These are phyloP conservation scores for Drosophila paramelanica DNA, from an alignment of 2,888 invertebrate genomes.

Conservation along the genomic window DNA sequence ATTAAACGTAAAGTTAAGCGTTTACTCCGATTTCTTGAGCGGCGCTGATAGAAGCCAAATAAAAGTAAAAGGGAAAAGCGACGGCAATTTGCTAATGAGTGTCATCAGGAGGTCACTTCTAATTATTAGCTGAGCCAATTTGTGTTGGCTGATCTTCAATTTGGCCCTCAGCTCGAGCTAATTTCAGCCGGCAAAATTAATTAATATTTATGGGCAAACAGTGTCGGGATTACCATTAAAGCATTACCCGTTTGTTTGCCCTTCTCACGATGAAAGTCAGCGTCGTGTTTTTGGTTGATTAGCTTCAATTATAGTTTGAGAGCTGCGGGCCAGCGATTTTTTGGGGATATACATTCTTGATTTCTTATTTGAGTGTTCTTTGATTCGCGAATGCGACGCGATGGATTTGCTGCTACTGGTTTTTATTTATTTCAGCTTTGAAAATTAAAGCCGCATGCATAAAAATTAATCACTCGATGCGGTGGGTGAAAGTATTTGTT, in stretches of 20 bases:
- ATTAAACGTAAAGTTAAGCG: slow-evolving; percentile 39
- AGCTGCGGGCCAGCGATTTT: slow-evolving; percentile 53
- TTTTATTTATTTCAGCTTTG: slow-evolving; percentile 26
- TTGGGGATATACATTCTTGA: slow-evolving; percentile 48
- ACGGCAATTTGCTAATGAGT: slow-evolving; percentile 36
- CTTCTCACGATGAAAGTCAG: slow-evolving; percentile 62
- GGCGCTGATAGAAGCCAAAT: slow-evolving; percentile 48
- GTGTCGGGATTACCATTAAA: slow-evolving; percentile 6
- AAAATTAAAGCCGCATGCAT: slow-evolving; percentile 18
- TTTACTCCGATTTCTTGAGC: slow-evolving; percentile 47
- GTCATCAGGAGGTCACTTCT: slow-evolving; percentile 26
- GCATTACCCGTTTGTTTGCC: slow-evolving; percentile 45
- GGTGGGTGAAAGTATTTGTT: slow-evolving; percentile 68
- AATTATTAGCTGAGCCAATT: slow-evolving; percentile 32
- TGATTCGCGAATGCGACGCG: slow-evolving; percentile 19
- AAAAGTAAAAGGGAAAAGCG: slow-evolving; percentile 69
- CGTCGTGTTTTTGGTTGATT: slow-evolving; percentile 27
- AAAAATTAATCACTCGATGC: slow-evolving; percentile 53
- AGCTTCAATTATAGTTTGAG: slow-evolving; percentile 38
- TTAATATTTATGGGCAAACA: slow-evolving; percentile 52
- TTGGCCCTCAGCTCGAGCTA: slow-evolving; percentile 3
- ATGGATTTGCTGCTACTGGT: slow-evolving; percentile 58
- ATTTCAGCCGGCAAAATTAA: slow-evolving; percentile 27
- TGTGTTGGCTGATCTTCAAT: slow-evolving; percentile 19
- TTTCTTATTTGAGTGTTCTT: slow-evolving; percentile 44